Conservation (phyloP, 1,140 invertebrate genomes). For the Papilio xuthus region DNA sequence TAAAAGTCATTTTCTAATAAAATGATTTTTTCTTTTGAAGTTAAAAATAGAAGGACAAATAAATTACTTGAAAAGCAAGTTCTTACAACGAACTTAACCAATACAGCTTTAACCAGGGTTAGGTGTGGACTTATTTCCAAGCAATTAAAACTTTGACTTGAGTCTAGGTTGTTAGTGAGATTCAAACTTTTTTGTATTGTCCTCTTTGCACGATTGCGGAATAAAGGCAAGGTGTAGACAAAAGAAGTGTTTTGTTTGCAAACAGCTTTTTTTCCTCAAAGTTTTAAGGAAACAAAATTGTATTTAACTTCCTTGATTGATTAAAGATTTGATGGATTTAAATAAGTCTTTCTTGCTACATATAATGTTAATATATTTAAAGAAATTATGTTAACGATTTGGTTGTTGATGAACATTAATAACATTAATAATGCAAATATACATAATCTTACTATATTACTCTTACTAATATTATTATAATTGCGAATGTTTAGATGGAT, state of each 20-base stretch:
- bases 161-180: conserved; percentile 69
- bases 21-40: neutral
- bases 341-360: neutral
- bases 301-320: neutral
- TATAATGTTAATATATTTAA: neutral
- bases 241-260: conserved; percentile 60
- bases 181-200: conserved; percentile 74
- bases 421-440: too few species aligned
- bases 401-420: neutral
- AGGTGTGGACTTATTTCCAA: conserved; percentile 70
- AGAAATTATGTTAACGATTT: neutral
- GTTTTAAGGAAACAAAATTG: neutral
- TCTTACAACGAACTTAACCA: conserved; percentile 26
- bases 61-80: neutral
- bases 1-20: neutral
- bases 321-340: neutral
- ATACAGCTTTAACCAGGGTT: conserved; percentile 41
- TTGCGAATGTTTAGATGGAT: too few species aligned
- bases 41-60: conserved; percentile 2
- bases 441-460: too few species aligned
- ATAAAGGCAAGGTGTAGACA: conserved; percentile 70
- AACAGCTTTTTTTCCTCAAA: conserved; percentile 46
- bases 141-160: conserved; percentile 74
- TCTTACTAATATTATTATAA: too few species aligned
- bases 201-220: conserved; percentile 59